These are phyloP conservation scores for Tyrannus savana DNA, from an alignment of 2,113 vertebrate species.

Conservation along the genomic window DNA sequence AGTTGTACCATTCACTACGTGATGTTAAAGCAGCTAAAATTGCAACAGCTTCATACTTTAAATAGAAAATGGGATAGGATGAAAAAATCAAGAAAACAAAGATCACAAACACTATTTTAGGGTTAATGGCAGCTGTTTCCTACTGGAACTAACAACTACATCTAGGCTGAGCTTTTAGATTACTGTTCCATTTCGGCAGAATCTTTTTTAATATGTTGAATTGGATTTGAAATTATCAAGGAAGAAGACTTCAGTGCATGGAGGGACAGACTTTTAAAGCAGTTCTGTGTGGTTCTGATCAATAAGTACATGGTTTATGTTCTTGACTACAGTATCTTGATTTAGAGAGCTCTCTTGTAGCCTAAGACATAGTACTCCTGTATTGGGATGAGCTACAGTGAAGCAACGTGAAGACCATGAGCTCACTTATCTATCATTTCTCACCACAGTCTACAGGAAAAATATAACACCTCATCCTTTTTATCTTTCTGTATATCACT, in stretches of 20 bases:
- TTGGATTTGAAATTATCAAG: neutral
- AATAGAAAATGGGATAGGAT: neutral
- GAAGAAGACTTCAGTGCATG: neutral
- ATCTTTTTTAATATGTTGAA: neutral
- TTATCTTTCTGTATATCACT: slow-evolving; percentile 43
- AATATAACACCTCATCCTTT: slow-evolving; percentile 19
- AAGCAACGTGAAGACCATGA: slow-evolving; percentile 10
- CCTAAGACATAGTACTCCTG: slow-evolving; percentile 17
- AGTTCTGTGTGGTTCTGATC: slow-evolving; percentile 20
- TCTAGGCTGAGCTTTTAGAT: neutral
- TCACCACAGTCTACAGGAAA: slow-evolving; percentile 1
- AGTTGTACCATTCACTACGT: neutral
- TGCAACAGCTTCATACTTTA: neutral
- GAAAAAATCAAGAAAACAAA: neutral
- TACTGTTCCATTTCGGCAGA: neutral
- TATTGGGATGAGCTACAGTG: slow-evolving; percentile 34
- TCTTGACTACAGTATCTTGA: slow-evolving; percentile 33
- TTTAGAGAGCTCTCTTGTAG: slow-evolving; percentile 51
- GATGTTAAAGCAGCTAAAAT: neutral
- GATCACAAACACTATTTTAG: neutral
- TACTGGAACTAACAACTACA: neutral
- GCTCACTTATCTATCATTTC: slow-evolving; percentile 26
- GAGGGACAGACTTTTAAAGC: neutral
- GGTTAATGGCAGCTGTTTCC: neutral
- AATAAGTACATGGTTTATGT: slow-evolving; percentile 45